A percentile compares a stretch with the other conserved stretches of the same genome.
Evolutionary conservation across 64 coral and sea anemone genomes (phyloP).

Genomic region (Dendronephthya gigantea): DNA sequence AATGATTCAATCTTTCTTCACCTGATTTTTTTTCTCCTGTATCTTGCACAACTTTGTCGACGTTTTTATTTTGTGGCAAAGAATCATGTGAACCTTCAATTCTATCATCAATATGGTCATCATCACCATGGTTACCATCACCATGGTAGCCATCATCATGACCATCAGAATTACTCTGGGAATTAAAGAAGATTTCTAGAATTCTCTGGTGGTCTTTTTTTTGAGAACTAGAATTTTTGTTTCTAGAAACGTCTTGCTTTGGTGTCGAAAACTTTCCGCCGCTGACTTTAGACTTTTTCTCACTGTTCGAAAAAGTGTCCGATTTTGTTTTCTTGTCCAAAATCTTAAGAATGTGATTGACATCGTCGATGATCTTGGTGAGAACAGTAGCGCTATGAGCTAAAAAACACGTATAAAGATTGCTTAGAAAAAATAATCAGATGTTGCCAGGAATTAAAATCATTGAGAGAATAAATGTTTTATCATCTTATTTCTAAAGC

Average conservation of each 20-base stretch:
- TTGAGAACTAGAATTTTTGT: too few relatives aligned
- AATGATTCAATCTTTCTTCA: not conserved
- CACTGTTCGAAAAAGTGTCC: not conserved
- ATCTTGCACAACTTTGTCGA: not conserved
- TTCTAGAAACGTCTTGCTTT: not conserved
- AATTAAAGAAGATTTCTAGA: not conserved
- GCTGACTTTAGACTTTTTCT: not conserved
- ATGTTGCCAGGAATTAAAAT: not conserved
- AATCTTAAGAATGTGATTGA: constrained; percentile 10
- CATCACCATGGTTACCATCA: not conserved
- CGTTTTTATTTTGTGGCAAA: not conserved
- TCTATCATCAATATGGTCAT: not conserved
- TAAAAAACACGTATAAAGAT: not conserved
- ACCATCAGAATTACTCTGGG: not conserved
- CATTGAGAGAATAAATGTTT: not conserved
- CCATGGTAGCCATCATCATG: not conserved
- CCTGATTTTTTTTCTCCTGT: not conserved
- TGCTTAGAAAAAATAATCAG: not conserved
- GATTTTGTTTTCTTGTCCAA: not conserved
- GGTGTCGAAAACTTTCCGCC: not conserved
- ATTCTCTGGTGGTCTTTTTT: not conserved
- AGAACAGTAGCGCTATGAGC: not conserved
- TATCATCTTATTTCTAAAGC: too few relatives aligned
- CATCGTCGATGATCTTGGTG: not conserved
- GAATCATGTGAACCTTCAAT: not conserved